phyloP scores from a whole-genome alignment of 2,113 vertebrate species.

The Psittacula cyanocephala region DNA sequence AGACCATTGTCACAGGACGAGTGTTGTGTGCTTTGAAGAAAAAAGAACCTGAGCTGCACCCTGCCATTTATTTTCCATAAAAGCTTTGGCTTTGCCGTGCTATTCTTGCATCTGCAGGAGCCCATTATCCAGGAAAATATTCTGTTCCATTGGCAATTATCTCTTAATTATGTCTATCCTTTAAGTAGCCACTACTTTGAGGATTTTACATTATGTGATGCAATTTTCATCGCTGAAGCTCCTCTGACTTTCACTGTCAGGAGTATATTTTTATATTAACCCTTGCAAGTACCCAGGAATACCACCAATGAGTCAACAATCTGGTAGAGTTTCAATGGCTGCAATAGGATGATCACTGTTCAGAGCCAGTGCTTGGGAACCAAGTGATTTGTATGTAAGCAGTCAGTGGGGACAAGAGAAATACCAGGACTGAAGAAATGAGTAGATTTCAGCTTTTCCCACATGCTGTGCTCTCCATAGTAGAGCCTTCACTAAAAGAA shows the following conservation, averaged over 20 bases:
- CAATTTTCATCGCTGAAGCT: constrained; percentile 18
- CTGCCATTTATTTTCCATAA: constrained; percentile 69
- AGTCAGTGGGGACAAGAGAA: constrained; percentile 57
- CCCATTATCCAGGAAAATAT: constrained; percentile 64
- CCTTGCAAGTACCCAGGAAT: constrained; percentile 49
- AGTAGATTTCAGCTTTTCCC: constrained; percentile 67
- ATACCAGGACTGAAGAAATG: constrained; percentile 48
- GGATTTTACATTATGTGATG: constrained; percentile 53
- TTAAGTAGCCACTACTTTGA: constrained; percentile 53
- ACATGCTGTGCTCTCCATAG: constrained; percentile 61
- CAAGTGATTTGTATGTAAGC: constrained; percentile 53
- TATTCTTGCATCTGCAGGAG: constrained; percentile 68
- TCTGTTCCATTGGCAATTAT: constrained; percentile 66
- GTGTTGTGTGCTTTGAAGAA: constrained; percentile 49
- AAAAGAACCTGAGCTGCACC: constrained; percentile 44
- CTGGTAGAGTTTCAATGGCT: background rate
- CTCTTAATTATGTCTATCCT: constrained; percentile 73
- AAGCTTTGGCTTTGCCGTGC: constrained; percentile 37
- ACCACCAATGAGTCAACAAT: background rate
- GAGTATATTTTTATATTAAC: constrained; percentile 63
- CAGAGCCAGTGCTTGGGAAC: constrained; percentile 65
- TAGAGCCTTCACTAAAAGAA: constrained; percentile 43
- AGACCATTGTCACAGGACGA: constrained; percentile 23
- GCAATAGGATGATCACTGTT: background rate
- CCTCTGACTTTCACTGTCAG: background rate